A percentile compares a stretch with the other conserved stretches of the same genome.
Evolutionary conservation across 2,113 vertebrate genomes (phyloP).

Genomic region (Sialia sialis): DNA sequence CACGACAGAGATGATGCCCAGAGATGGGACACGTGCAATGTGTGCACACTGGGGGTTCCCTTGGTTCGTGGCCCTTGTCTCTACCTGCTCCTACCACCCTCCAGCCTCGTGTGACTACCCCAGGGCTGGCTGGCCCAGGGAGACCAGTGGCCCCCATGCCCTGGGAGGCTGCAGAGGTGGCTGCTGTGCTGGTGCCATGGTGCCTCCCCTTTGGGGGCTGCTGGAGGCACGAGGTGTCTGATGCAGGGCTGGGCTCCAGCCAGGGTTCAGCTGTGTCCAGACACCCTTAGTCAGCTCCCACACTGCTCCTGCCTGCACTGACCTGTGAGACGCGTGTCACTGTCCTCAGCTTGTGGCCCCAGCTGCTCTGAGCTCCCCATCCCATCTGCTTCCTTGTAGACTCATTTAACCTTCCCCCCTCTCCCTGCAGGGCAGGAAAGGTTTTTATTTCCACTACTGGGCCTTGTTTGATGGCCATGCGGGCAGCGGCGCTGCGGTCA

Average conservation of each 20-base stretch:
- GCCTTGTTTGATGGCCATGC: constrained; percentile 94
- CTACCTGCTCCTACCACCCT: not conserved
- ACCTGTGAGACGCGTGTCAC: fast-evolving
- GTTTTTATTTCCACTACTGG: constrained; percentile 90
- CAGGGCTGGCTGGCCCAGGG: not conserved
- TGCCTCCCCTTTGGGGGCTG: not conserved
- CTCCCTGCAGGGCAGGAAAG: constrained; percentile 70
- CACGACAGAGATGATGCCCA: fast-evolving
- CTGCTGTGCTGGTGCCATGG: fast-evolving
- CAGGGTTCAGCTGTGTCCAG: not conserved
- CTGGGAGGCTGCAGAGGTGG: not conserved
- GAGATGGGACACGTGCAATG: fast-evolving
- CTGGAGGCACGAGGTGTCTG: fast-evolving
- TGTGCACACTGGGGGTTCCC: not conserved
- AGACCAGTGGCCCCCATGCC: fast-evolving
- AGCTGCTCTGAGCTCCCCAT: not conserved
- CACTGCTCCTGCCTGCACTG: not conserved
- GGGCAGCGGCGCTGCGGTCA: constrained; percentile 87
- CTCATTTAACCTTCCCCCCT: not conserved
- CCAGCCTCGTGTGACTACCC: fast-evolving
- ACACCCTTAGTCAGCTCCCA: not conserved
- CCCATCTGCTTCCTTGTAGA: not conserved
- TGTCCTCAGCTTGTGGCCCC: not conserved
- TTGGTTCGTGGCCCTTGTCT: not conserved
- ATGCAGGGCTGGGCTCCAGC: not conserved